These are phyloP conservation scores for Clarias batrachus DNA, from an alignment of 2,113 vertebrate genomes.

Conservation along the genomic window DNA sequence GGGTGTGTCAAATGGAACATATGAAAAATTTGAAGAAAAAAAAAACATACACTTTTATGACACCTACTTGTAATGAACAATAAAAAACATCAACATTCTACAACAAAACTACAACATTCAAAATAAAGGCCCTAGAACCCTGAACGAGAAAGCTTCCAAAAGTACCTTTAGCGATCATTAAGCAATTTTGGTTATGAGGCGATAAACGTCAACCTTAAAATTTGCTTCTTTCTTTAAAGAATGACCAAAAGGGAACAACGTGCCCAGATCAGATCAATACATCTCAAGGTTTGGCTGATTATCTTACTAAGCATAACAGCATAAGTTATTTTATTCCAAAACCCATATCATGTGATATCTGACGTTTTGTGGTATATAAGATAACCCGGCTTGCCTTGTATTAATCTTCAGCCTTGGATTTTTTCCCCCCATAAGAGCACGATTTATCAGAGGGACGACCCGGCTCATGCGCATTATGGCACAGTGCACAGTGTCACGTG, in stretches of 20 bases:
- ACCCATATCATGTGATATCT: neutral
- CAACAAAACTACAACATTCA: neutral
- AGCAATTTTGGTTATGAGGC: no score
- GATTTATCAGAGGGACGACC: constrained; percentile 45
- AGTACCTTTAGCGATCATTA: neutral
- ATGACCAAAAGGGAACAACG: neutral
- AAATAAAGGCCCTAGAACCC: neutral
- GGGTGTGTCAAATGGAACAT: neutral
- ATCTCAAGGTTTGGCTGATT: neutral
- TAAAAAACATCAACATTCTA: no score
- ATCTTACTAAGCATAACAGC: neutral
- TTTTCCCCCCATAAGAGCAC: neutral
- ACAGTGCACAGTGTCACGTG: constrained; percentile 14
- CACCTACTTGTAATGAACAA: no score
- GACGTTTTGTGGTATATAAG: neutral
- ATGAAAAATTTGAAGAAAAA: no score
- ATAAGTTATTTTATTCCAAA: neutral
- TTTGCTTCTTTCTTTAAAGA: neutral
- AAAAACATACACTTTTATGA: no score
- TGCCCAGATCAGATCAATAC: neutral
- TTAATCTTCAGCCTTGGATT: neutral
- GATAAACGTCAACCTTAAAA: neutral
- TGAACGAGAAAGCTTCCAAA: neutral
- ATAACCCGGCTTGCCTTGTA: neutral
- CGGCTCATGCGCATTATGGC: neutral